Evolutionary conservation across 1,140 invertebrate genomes (phyloP), one percentile per base, ranked within the genome.

Genomic region (Thrips palmi): DNA sequence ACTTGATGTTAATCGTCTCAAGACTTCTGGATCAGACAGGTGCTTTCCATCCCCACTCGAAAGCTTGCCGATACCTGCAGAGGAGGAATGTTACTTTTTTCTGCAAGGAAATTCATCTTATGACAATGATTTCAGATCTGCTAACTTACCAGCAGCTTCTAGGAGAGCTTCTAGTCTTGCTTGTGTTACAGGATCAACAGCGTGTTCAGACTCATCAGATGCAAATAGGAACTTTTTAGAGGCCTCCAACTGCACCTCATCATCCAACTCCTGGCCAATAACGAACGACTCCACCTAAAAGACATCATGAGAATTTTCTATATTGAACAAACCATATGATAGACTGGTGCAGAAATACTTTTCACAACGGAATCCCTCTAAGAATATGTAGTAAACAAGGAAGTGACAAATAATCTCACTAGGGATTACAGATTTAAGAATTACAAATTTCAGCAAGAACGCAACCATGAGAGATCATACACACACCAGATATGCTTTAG

Each of bases 101-200:
- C 15, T 10, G 7, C 8, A 15, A 7, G 30, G 8, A 7, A 7
- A 7, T 22, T 8, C 7, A 35, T 19, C 5, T 12, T 35, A 8
- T 15, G 2, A 42, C 25, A 4, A 19, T 1, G 14, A 15, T 30
- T 30, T 28, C 32, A 14, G 27, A 30, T 37, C 31, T 11, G 31
- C 56, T 33, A 52, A 64, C 50, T 66, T 62, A 75, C 84, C 84
- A 50, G 85, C 84, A 49, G 82, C 85, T 66, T 89, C 81, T 32
- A 91, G 64, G 18, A 91, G 63, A 40, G 84, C 83, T 60, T 89
- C 84, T 35, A 91, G 65, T 37, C 81, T 65, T 10, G 83, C 82
- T 58, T 88, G 83, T 45, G 85, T 87, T 53, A 87, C 82, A 29
- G 80, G 81, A 59, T 89, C 84, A 42, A 89, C 81, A n/a, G 74